Conservation (phyloP, 2,113 vertebrate species). For the Nettapus auritus region DNA sequence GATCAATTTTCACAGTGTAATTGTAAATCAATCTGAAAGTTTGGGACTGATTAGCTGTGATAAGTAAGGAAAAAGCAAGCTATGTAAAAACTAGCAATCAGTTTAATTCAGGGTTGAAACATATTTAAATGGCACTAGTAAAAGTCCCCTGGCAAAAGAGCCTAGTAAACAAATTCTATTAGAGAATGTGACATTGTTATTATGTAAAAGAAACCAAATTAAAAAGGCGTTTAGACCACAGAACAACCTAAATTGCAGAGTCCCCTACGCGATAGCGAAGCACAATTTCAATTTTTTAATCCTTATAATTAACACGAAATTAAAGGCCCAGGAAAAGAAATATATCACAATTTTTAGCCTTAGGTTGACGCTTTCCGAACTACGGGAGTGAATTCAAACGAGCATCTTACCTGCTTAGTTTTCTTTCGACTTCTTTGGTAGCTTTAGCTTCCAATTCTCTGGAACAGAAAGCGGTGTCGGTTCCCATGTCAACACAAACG, state of each 20-base stretch:
- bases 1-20: neutral
- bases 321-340: neutral
- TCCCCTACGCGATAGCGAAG: neutral
- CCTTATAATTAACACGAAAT: conserved; percentile 19
- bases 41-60: neutral
- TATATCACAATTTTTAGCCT: neutral
- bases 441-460: conserved; percentile 98
- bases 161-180: neutral
- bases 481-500: conserved; percentile 60
- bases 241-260: neutral
- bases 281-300: neutral
- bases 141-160: neutral
- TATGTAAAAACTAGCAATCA: neutral
- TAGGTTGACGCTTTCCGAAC: neutral
- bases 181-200: neutral
- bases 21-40: neutral
- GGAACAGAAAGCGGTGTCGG: conserved; percentile 67
- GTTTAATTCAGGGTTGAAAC: neutral
- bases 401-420: conserved; percentile 87
- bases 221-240: neutral
- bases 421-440: conserved; percentile 97
- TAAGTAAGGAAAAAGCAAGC: neutral
- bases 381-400: conserved; percentile 9
- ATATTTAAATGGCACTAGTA: neutral
- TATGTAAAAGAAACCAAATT: neutral